Evolutionary conservation across 2,888 invertebrate genomes (phyloP).

Genomic region (Aspidiotus rigidus): DNA sequence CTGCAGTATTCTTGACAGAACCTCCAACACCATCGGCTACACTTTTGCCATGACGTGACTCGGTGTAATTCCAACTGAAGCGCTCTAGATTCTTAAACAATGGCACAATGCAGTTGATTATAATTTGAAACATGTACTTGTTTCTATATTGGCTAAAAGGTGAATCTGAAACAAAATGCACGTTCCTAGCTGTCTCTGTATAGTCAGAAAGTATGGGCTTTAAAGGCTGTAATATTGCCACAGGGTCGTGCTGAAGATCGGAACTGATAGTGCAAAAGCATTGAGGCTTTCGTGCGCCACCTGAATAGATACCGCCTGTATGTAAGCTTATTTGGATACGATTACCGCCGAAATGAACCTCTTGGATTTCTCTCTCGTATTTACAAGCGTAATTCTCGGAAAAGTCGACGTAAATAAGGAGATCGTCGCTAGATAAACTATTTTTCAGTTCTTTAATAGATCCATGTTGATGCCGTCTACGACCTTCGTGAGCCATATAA

Average conservation of each 20-base stretch:
- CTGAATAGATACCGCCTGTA: not conserved
- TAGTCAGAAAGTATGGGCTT: not conserved
- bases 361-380: not conserved
- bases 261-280: not conserved
- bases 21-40: not conserved
- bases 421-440: not conserved
- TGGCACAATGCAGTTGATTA: not conserved
- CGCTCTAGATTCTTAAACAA: not conserved
- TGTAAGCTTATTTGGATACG: not conserved
- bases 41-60: not conserved
- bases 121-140: not conserved
- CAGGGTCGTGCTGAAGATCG: not conserved
- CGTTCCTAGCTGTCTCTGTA: not conserved
- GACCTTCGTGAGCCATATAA: not conserved
- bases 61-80: not conserved
- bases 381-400: not conserved
- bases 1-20: not conserved
- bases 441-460: not conserved
- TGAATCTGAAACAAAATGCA: not conserved
- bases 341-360: not conserved
- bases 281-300: not conserved
- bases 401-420: not conserved
- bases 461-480: not conserved
- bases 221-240: not conserved
- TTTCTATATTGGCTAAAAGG: too few relatives aligned